Conservation (phyloP, 2,113 vertebrate genomes). For the Chlamydotis undulata region DNA sequence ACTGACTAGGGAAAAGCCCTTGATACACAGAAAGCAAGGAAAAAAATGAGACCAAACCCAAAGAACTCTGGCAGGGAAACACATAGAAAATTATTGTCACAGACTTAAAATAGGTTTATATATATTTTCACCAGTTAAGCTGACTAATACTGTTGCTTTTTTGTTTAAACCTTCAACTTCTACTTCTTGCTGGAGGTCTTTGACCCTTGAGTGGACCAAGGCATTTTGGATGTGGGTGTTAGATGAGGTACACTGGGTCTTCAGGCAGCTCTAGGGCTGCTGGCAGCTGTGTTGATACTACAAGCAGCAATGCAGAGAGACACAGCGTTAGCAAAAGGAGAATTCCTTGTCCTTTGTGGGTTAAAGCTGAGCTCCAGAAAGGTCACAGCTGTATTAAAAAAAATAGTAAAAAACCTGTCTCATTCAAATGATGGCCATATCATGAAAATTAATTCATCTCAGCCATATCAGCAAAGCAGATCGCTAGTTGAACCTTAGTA, state of each 20-base stretch:
- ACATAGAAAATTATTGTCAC: not conserved
- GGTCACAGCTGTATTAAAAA: not conserved
- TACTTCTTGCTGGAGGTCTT: not conserved
- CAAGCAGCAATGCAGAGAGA: not conserved
- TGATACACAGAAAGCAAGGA: not conserved
- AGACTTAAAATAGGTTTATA: not conserved
- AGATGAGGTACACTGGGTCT: not conserved
- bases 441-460: not conserved
- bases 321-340: fast-evolving
- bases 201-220: not conserved
- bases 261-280: not conserved
- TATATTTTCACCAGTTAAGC: not conserved
- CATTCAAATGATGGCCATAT: not conserved
- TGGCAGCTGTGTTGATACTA: not conserved
- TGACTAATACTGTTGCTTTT: not conserved
- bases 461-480: not conserved
- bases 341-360: not conserved
- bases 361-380: not conserved
- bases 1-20: not conserved
- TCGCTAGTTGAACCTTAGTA: not conserved
- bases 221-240: not conserved
- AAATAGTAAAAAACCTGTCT: not conserved
- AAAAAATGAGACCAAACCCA: not conserved
- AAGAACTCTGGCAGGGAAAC: not conserved
- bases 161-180: not conserved